phyloP scores from a whole-genome alignment of 2,888 invertebrate species.

The Meta bourneti region DNA sequence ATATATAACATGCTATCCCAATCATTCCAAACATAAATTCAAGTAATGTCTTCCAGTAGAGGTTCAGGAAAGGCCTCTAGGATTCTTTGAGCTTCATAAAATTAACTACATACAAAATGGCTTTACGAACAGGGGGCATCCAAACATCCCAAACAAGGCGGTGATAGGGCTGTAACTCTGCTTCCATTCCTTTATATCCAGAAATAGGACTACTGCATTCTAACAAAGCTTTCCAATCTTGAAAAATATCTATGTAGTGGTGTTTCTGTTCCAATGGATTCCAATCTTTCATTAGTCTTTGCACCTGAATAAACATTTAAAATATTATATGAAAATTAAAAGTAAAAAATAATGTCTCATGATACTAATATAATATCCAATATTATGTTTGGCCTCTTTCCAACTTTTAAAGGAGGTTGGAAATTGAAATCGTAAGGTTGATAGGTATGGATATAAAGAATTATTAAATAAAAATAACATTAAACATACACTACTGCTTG shows the following conservation, averaged over 20 bases:
- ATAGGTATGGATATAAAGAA: too few species aligned
- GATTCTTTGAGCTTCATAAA: slow-evolving; percentile 46
- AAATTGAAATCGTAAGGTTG: too few species aligned
- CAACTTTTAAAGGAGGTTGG: too few species aligned
- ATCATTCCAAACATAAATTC: too few species aligned
- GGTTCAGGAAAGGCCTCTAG: not conserved
- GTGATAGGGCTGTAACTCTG: slow-evolving; percentile 86
- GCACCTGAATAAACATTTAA: slow-evolving; percentile 83
- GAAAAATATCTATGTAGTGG: slow-evolving; percentile 81
- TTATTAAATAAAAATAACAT: too few species aligned
- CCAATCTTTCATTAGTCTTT: slow-evolving; percentile 89
- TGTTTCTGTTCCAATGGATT: slow-evolving; percentile 85
- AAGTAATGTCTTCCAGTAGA: not conserved
- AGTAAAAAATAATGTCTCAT: not conserved
- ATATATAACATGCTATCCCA: too few species aligned
- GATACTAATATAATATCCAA: not conserved
- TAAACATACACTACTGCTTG: too few species aligned
- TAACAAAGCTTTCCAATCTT: slow-evolving; percentile 81
- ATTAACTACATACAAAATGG: slow-evolving; percentile 74
- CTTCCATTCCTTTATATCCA: slow-evolving; percentile 80
- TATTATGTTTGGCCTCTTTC: too few species aligned
- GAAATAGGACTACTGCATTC: slow-evolving; percentile 83
- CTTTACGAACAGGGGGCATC: slow-evolving; percentile 89
- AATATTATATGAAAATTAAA: too few species aligned
- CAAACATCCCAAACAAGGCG: slow-evolving; percentile 93